These are phyloP conservation scores for Lagria hirta DNA, from an alignment of 2,888 invertebrate genomes.

Conservation along the genomic window DNA sequence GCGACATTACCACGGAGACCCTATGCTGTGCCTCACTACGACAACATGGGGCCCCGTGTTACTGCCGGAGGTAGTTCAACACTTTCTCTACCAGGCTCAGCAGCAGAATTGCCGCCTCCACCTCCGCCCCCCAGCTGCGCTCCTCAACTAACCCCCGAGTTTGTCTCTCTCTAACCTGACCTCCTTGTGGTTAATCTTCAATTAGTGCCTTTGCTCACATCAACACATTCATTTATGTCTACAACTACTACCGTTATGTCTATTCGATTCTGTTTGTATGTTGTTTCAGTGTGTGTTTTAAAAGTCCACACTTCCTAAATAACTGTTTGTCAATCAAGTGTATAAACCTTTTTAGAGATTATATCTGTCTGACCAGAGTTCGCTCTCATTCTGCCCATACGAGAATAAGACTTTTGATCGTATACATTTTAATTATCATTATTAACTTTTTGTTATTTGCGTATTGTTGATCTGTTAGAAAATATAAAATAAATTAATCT, in stretches of 20 bases:
- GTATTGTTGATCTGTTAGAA: conserved; percentile 50
- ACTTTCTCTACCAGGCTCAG: conserved; percentile 74
- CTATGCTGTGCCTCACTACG: conserved; percentile 71
- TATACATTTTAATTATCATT: conserved; percentile 27
- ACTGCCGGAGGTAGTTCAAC: conserved; percentile 88
- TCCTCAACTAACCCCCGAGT: conserved; percentile 58
- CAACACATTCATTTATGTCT: conserved; percentile 31
- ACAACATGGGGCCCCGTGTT: conserved; percentile 87
- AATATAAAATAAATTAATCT: conserved; percentile 47
- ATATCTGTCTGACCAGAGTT: conserved; percentile 14
- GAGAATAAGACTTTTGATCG: conserved; percentile 31
- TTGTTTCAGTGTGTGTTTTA: conserved; percentile 29
- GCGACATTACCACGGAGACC: conserved; percentile 53
- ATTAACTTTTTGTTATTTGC: conserved; percentile 38
- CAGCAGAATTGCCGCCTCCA: conserved; percentile 51
- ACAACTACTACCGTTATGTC: conserved; percentile 16
- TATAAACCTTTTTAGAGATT: conserved; percentile 29
- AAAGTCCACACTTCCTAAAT: conserved; percentile 24
- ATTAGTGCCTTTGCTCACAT: conserved; percentile 57
- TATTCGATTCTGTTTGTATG: conserved; percentile 27
- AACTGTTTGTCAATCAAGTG: conserved; percentile 28
- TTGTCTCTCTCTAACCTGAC: conserved; percentile 58
- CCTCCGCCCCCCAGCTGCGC: conserved; percentile 61
- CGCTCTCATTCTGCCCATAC: conserved; percentile 21
- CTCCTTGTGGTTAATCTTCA: conserved; percentile 53